Evolutionary conservation across 2,888 invertebrate genomes (phyloP).

Genomic region (Nemapogon koenigi): DNA sequence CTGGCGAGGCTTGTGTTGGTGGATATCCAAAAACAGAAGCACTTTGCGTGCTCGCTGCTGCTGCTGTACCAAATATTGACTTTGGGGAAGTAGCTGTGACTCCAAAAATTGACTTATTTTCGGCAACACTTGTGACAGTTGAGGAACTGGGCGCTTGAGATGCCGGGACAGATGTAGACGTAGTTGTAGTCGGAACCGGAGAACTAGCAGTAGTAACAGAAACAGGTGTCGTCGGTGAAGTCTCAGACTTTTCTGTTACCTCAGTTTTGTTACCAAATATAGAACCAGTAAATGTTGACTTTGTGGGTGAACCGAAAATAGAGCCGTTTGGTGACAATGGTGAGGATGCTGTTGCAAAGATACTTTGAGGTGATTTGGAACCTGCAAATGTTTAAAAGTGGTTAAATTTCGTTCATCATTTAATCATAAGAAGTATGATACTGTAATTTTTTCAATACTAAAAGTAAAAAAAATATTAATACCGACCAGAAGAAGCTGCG

Average conservation of each 20-base stretch:
- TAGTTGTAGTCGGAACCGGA: background rate
- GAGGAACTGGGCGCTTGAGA: constrained; percentile 16
- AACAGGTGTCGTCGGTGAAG: constrained; percentile 4
- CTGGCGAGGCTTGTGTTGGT: constrained; percentile 19
- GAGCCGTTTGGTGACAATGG: constrained; percentile 2
- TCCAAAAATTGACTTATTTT: constrained; percentile 23
- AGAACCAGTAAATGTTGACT: constrained; percentile 17
- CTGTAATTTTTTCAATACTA: background rate
- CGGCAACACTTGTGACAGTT: constrained; percentile 11
- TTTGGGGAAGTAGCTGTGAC: constrained; percentile 21
- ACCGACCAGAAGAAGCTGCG: constrained; percentile 20
- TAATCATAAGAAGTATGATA: too few relatives aligned
- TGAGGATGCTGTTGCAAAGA: background rate
- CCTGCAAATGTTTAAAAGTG: too few relatives aligned
- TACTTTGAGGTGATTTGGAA: constrained; percentile 19
- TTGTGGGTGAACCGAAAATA: constrained; percentile 1
- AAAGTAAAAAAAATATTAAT: constrained; percentile 1
- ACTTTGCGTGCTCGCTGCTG: constrained; percentile 18
- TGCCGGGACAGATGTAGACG: background rate
- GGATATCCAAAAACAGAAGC: constrained; percentile 20
- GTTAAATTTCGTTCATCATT: too few relatives aligned
- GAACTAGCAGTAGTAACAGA: constrained; percentile 4
- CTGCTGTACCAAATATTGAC: constrained; percentile 19
- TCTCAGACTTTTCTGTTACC: constrained; percentile 1
- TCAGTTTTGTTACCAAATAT: constrained; percentile 22